Base-by-base conservation (phyloP, 2,797 vertebrate species). In the Chaetophractus vellerosus region DNA sequence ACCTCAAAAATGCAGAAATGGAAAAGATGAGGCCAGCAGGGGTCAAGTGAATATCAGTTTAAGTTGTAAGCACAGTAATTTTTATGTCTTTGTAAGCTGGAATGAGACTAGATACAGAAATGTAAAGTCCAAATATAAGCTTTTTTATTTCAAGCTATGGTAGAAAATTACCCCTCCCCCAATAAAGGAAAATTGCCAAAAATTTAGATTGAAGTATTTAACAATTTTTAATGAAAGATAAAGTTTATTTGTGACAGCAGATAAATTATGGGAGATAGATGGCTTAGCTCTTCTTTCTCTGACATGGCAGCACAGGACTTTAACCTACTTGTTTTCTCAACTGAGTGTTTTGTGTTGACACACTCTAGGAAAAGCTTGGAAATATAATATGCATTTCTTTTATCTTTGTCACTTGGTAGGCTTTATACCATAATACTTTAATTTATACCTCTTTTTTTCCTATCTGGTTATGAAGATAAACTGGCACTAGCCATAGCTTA, bases 21-120 rank as follows among this genome's bases (percentile, higher is more conserved):
- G 86, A 89, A 78, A 68, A 94, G 9, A 7, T 33, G n/a, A 94
- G 79, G 48, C 98, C 98, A 98, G 97, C 94, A 98, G 98, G 95
- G 98, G 98, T 98, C 98, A 98, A 97, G 96, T 98, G 96, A 97
- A 91, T 90, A 98, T 96, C 93, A 98, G 88, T 50, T 82, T 94
- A 97, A 94, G 16, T 6, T 85, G 80, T 15, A 92, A 76, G 21
- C 48, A 12, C 10, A 55, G 11, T 21, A 6, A 12, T 38, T 41
- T 19, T 80, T 52, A 18, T 66, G 48, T 28, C 57, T 91, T 89
- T 50, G 38, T 24, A 24, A 85, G 89, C 11, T 72, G 16, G 61
- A 97, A 72, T 1, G 2, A 93, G 87, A 48, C 36, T 83, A 91
- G 84, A 81, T 90, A 92, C 33, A 78, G 33, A 89, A 94, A 86